A percentile compares a stretch with the other conserved stretches of the same genome.
These are phyloP conservation scores for Chelonus insularis DNA, from an alignment of 1,140 invertebrate species.

Conservation along the genomic window DNA sequence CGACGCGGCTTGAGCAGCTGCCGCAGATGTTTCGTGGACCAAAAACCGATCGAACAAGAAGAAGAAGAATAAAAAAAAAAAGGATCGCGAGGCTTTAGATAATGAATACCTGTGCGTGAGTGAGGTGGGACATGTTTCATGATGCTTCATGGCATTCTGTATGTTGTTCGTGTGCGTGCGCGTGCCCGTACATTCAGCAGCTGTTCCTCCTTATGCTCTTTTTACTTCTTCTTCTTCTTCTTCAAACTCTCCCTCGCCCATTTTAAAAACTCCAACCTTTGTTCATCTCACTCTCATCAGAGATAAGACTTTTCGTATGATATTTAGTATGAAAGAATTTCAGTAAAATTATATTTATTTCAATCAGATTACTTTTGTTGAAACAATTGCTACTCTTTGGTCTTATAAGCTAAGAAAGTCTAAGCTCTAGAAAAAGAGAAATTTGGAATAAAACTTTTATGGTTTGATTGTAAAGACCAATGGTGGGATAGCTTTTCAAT, in stretches of 20 bases:
- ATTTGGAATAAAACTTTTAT: too few relatives aligned
- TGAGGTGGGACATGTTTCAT: constrained; percentile 51
- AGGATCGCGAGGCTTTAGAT: constrained; percentile 42
- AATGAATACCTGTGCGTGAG: constrained; percentile 47
- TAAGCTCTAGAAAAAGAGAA: too few relatives aligned
- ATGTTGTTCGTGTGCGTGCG: constrained; percentile 30
- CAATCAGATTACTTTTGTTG: too few relatives aligned
- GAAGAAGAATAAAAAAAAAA: constrained; percentile 27
- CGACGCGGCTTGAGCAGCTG: constrained; percentile 50
- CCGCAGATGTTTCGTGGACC: constrained; percentile 56
- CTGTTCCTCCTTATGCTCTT: constrained; percentile 15
- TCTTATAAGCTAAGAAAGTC: too few relatives aligned
- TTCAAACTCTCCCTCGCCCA: neutral
- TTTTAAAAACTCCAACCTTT: too few relatives aligned
- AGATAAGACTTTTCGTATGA: too few relatives aligned
- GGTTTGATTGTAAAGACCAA: too few relatives aligned
- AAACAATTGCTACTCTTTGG: too few relatives aligned
- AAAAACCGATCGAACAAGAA: constrained; percentile 26
- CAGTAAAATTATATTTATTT: too few relatives aligned
- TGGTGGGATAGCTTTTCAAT: too few relatives aligned
- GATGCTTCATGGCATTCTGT: constrained; percentile 34
- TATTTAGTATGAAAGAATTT: too few relatives aligned
- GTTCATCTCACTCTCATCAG: too few relatives aligned
- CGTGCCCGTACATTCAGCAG: constrained; percentile 19
- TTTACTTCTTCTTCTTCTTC: neutral